Conservation (phyloP, 1,140 invertebrate species). For the Drosophila orosa region DNA sequence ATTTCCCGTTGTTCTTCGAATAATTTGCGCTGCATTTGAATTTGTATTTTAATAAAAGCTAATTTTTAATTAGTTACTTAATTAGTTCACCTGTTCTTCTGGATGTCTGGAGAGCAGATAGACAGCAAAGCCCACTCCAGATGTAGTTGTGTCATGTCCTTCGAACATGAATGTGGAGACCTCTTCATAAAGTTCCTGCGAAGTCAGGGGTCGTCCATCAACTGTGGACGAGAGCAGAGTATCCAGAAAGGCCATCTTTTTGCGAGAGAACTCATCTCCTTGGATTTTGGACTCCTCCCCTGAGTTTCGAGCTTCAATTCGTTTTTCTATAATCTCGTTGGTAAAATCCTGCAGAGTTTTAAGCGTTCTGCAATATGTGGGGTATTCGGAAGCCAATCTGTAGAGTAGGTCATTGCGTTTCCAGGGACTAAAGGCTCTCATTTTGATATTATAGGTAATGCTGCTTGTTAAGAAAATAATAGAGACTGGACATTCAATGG, state of each 20-base stretch:
- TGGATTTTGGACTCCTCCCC: not conserved
- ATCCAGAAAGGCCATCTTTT: constrained; percentile 77
- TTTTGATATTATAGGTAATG: constrained; percentile 67
- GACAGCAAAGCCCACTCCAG: constrained; percentile 78
- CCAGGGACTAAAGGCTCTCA: constrained; percentile 63
- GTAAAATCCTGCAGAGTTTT: constrained; percentile 70
- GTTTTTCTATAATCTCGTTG: constrained; percentile 71
- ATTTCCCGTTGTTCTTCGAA: constrained; percentile 85
- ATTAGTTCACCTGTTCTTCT: constrained; percentile 71
- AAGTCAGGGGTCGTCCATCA: constrained; percentile 86
- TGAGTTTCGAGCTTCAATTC: constrained; percentile 41
- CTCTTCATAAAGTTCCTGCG: constrained; percentile 89
- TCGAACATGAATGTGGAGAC: constrained; percentile 91
- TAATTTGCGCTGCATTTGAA: constrained; percentile 84
- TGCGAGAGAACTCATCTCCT: constrained; percentile 53
- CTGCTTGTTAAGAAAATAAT: constrained; percentile 11
- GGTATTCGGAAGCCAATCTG: constrained; percentile 54
- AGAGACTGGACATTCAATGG: not conserved
- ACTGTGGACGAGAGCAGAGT: constrained; percentile 80
- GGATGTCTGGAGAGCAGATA: constrained; percentile 76
- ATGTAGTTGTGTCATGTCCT: constrained; percentile 85
- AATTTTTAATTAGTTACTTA: not conserved
- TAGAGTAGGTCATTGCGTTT: constrained; percentile 54
- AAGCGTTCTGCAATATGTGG: constrained; percentile 33
- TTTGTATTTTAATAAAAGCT: accelerated